Percentiles rank a stretch among this genome's conserved stretches.
Conservation (phyloP, 2,888 invertebrate species). For the Artemia sinica region DNA sequence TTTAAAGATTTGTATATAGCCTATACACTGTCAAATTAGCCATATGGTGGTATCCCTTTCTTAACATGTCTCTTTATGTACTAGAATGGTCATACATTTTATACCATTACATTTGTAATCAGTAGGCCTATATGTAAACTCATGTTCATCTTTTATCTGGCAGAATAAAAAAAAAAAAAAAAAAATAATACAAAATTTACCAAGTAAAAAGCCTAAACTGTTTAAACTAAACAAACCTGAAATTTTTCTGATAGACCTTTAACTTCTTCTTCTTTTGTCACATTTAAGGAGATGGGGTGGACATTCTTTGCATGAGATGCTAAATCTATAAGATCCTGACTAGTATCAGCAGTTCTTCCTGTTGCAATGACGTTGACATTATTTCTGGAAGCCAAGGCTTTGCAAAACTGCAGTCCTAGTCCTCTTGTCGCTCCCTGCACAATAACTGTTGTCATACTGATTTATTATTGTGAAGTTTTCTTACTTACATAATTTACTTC, state of each 20-base stretch:
- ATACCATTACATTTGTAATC: too few relatives aligned
- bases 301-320: constrained; percentile 18
- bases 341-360: constrained; percentile 20
- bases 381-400: constrained; percentile 21
- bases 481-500: too few relatives aligned
- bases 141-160: too few relatives aligned
- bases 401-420: constrained; percentile 24
- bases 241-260: constrained; percentile 2
- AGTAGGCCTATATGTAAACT: too few relatives aligned
- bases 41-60: too few relatives aligned
- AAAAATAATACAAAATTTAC: too few relatives aligned
- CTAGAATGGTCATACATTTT: too few relatives aligned
- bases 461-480: not conserved
- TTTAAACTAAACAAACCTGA: not conserved
- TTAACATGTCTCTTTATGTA: too few relatives aligned
- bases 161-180: too few relatives aligned
- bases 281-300: constrained; percentile 23
- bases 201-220: too few relatives aligned
- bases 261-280: constrained; percentile 23
- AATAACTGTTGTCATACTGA: constrained; percentile 20
- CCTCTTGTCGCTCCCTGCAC: constrained; percentile 25
- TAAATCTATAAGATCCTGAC: constrained; percentile 18
- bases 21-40: too few relatives aligned
- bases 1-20: too few relatives aligned
- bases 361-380: constrained; percentile 21